Evolutionary conservation across 2,797 vertebrate species (phyloP).

Genomic region (Sparidentex hasta): DNA sequence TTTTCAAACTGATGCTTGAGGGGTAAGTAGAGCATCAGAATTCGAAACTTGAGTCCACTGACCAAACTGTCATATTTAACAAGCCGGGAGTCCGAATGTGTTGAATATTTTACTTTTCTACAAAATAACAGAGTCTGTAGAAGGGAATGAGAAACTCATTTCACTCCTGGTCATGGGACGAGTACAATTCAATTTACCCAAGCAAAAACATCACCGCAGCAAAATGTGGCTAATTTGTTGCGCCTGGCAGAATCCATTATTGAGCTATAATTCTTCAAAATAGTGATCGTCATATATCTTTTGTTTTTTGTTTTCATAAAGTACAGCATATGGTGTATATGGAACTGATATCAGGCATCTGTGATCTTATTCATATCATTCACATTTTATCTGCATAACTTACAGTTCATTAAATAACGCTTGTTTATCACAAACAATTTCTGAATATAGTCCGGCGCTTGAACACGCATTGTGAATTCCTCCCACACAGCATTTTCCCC

Average conservation of each 20-base stretch:
- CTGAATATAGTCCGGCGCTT: conserved; percentile 20
- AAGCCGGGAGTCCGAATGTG: too few relatives aligned
- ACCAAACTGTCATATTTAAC: too few relatives aligned
- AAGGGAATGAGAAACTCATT: neutral
- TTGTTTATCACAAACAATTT: conserved; percentile 25
- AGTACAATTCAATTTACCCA: conserved; percentile 3
- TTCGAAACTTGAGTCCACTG: too few relatives aligned
- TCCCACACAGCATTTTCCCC: conserved; percentile 57
- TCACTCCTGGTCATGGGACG: neutral
- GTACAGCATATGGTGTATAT: neutral
- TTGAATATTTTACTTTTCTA: neutral
- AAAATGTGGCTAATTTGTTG: neutral
- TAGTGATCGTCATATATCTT: neutral
- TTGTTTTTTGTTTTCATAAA: neutral
- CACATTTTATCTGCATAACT: conserved; percentile 25
- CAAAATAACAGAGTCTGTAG: neutral
- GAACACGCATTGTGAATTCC: conserved; percentile 39
- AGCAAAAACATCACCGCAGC: neutral
- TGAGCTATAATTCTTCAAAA: neutral
- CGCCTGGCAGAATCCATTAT: neutral
- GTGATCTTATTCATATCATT: conserved; percentile 3
- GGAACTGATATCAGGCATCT: neutral
- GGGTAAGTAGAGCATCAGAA: too few relatives aligned
- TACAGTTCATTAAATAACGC: conserved; percentile 25
- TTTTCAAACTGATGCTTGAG: too few relatives aligned